phyloP scores from a whole-genome alignment of 2,797 vertebrate species.

The Poecile montanus region DNA sequence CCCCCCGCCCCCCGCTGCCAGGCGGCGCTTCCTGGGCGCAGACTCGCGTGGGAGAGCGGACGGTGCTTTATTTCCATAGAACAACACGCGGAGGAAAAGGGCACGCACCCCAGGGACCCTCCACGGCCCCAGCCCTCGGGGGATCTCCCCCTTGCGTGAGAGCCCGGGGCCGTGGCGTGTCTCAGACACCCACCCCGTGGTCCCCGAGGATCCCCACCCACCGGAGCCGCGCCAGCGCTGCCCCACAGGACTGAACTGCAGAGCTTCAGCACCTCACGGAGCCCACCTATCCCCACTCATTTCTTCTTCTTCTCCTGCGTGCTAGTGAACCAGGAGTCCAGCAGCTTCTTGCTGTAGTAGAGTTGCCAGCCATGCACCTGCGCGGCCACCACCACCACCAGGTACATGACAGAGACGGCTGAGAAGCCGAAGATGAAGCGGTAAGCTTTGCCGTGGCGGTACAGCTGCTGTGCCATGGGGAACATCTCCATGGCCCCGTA shows the following conservation, averaged over 20 bases:
- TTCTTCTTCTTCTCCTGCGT: constrained; percentile 98
- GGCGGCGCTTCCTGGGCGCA: constrained; percentile 11
- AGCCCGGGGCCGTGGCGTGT: not conserved
- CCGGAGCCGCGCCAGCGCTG: not conserved
- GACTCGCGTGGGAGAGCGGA: constrained; percentile 12
- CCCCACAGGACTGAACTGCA: not conserved
- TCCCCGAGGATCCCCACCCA: not conserved
- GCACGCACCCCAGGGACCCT: no score
- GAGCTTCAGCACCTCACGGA: not conserved
- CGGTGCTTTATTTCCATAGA: constrained; percentile 26
- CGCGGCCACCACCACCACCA: constrained; percentile 88
- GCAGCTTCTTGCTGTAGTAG: constrained; percentile 97
- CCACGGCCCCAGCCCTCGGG: not conserved
- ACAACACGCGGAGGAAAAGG: not conserved
- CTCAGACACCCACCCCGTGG: not conserved
- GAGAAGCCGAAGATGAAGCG: constrained; percentile 96
- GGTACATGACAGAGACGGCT: constrained; percentile 91
- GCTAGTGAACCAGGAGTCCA: constrained; percentile 95
- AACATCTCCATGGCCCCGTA: constrained; percentile 98
- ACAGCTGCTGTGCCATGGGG: constrained; percentile 93
- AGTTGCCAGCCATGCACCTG: constrained; percentile 97
- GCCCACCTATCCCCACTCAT: constrained; percentile 62
- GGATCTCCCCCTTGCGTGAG: not conserved
- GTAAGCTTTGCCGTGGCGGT: constrained; percentile 93
- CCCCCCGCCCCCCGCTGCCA: not conserved